phyloP scores from a whole-genome alignment of 1,140 invertebrate genomes.

The Formica exsecta region DNA sequence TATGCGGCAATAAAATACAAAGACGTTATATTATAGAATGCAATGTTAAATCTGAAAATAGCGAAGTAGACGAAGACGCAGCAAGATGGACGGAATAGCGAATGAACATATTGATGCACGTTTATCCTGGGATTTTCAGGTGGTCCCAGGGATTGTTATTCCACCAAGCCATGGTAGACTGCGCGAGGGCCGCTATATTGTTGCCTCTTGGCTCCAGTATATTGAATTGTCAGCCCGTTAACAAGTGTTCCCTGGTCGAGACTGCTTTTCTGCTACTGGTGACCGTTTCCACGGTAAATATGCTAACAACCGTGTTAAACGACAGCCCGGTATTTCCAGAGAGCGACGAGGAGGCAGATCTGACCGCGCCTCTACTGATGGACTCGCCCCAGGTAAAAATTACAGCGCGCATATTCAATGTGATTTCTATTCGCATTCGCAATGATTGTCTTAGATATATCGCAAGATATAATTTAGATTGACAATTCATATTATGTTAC shows the following conservation, averaged over 20 bases:
- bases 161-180: conserved; percentile 95
- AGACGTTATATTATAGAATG: not conserved
- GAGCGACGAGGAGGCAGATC: conserved; percentile 90
- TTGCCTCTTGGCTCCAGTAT: conserved; percentile 94
- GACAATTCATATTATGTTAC: not conserved
- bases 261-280: conserved; percentile 95
- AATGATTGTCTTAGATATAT: not conserved
- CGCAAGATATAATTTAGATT: not conserved
- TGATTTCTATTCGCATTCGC: not conserved
- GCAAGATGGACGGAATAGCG: not conserved
- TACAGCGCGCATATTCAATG: not conserved
- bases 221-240: conserved; percentile 93
- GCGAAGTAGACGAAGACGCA: not conserved
- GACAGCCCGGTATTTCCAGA: conserved; percentile 95
- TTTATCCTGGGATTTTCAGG: conserved; percentile 85
- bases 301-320: conserved; percentile 95
- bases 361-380: conserved; percentile 90
- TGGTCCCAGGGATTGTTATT: conserved; percentile 96
- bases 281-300: conserved; percentile 96
- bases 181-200: conserved; percentile 92
- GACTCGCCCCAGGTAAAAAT: conserved; percentile 90
- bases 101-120: conserved; percentile 13
- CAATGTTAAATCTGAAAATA: not conserved
- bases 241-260: conserved; percentile 95
- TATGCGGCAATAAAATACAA: not conserved